Percentiles rank a stretch among this genome's conserved stretches.
Evolutionary conservation across 2,888 invertebrate species (phyloP).

Genomic region (Lissocephala sabroskyi): DNA sequence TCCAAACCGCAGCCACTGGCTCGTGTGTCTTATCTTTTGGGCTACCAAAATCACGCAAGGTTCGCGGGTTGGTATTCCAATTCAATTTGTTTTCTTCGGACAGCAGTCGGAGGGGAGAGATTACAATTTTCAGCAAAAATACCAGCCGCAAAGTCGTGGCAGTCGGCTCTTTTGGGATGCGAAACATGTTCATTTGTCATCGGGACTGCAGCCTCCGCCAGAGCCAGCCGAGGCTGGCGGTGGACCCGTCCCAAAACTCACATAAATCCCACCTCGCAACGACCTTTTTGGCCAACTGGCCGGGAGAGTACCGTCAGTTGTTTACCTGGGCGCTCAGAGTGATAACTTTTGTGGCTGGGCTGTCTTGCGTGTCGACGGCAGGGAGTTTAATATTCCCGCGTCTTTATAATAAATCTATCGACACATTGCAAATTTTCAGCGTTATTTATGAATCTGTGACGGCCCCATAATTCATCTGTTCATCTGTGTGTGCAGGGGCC

Average conservation of each 20-base stretch:
- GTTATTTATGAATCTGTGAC: too few relatives aligned
- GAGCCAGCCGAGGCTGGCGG: slow-evolving; percentile 26
- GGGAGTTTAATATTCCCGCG: too few relatives aligned
- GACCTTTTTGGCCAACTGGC: too few relatives aligned
- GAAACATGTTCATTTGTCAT: slow-evolving; percentile 36
- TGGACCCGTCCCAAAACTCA: slow-evolving; percentile 32
- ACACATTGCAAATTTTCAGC: too few relatives aligned
- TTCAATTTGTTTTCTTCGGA: slow-evolving; percentile 11
- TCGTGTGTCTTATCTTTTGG: not conserved
- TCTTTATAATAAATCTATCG: too few relatives aligned
- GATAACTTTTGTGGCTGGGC: too few relatives aligned
- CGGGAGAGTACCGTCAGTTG: too few relatives aligned
- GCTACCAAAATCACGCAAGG: slow-evolving; percentile 31
- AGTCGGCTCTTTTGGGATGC: slow-evolving; percentile 4
- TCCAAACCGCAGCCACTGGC: not conserved
- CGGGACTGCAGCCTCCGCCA: slow-evolving; percentile 1
- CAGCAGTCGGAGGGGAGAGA: not conserved
- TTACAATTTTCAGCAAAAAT: not conserved
- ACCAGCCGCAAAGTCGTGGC: not conserved
- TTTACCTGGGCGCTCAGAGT: too few relatives aligned
- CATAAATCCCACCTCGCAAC: too few relatives aligned
- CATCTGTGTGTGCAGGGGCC: too few relatives aligned
- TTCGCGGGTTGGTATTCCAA: slow-evolving; percentile 11
- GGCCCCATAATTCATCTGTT: too few relatives aligned
- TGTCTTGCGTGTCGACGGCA: too few relatives aligned